Evolutionary conservation across 1,140 invertebrate species (phyloP), one percentile per base, ranked within the genome.

Genomic region (Plutomurus gul): DNA sequence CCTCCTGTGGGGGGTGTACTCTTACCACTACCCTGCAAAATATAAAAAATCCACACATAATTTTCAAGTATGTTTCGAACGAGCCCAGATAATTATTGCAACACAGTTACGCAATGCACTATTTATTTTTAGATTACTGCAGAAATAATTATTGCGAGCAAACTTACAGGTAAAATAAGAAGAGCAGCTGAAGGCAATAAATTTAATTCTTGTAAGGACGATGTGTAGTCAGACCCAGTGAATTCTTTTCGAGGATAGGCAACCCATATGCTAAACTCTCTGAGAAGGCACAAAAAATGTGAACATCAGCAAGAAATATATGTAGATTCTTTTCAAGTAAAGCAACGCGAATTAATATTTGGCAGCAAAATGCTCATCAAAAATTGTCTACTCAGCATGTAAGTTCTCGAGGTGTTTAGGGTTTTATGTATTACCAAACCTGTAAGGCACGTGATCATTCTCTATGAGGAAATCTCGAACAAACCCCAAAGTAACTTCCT

Each of bases 191-290:
- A 93, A 0, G 95, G 95, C 70, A 91, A 90, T 51, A 97, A 88
- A 82, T 92, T 89, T 51, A 96, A 86, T 40, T 92, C 90, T 16
- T 88, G 82, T 13, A 97, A 87, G 7, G 90, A 90, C 83, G 88
- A 86, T 3, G 85, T 84, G 82, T 93, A 89, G 77, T 93, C 90
- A 2, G 88, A 86, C 4, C 87, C 84, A 5, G 89, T 89, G 82
- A 96, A 92, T 84, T 93, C 91, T 51, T 91, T 88, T 33, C 92
- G 89, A 1, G 95, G 95, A 86, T 94, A 96, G 40, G 92, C 92
- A 30, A 92, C 92, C 56, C 92, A 93, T 76, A 96, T 87, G 1
- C 89, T 89, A 84, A 93, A 93, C 47, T 89, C 87, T 36, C 86
- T 87, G 60, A 89, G 89, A 5, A 82, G 65, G 47, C n/a, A 49